Evolutionary conservation across 1,140 invertebrate species (phyloP), one percentile per base, ranked within the genome.

Genomic region (Plodia interpunctella): DNA sequence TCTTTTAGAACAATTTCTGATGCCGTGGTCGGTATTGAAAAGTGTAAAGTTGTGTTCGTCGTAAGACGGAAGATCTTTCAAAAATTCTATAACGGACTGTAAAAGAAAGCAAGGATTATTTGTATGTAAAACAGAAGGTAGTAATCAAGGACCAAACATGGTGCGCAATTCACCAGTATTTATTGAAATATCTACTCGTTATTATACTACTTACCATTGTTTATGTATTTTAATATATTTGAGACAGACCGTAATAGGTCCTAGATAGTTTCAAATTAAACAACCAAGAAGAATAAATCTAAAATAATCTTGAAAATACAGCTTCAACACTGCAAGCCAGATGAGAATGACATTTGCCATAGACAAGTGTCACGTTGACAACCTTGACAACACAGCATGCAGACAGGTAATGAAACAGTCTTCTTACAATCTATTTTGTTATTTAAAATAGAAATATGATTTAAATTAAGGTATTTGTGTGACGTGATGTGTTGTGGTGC

Each of bases 1-100:
- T 72, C 95, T 93, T 90, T 96, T 97, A 8, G 95, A 94, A 82
- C 94, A 94, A 30, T 94, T 95, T 83, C 95, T 93, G 70, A 95
- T 96, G 38, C 94, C 95, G 70, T 93, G 94, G 77, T 97, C 96
- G 30, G 94, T 94, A 85, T 97, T 96, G 81, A 96, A 97, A 79
- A 95, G 93, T 17, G 96, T 94, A 83, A 98, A 98, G 80, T 98
- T 98, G 65, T 94, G 94, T 80, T 97, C 95, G 90, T 98, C 94
- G 74, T 96, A 96, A 1, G 95, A 97, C 38, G 97, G 97, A 54
- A 98, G 90, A 62, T 96, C 97, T 87, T 97, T 97, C 49, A 98
- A 88, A 88, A 98, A 98, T 78, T 98, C 96, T 59, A 93, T 94
- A 63, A 95, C 94, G 66, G 94, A 94, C 94, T 95, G 85, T 49